Conservation (phyloP, 2,113 vertebrate species). For the Chrysochloris asiatica region DNA sequence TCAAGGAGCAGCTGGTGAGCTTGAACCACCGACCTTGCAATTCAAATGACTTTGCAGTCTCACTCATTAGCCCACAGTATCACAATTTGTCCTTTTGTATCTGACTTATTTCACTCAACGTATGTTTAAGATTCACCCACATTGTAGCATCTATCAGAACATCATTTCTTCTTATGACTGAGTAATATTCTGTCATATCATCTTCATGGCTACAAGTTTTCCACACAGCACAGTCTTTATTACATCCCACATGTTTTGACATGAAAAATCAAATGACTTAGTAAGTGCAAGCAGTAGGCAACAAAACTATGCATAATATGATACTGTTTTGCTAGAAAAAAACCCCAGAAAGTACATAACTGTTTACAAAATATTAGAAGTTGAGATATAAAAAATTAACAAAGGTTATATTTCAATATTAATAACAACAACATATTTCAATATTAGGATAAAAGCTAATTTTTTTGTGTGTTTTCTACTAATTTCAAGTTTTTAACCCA, state of each 20-base stretch:
- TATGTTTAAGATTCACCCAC: too few relatives aligned
- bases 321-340: background rate
- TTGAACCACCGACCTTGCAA: too few relatives aligned
- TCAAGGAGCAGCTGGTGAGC: too few relatives aligned
- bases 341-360: background rate
- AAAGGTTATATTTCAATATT: background rate
- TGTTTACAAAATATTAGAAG: background rate
- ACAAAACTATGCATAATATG: background rate
- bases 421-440: too few relatives aligned
- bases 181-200: background rate
- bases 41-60: too few relatives aligned
- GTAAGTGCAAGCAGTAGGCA: background rate
- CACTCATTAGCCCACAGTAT: too few relatives aligned
- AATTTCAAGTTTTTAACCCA: background rate
- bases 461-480: background rate
- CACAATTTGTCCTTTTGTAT: background rate
- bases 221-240: background rate
- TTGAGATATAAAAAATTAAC: background rate
- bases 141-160: too few relatives aligned
- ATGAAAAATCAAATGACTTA: constrained; percentile 21
- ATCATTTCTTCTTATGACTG: too few relatives aligned
- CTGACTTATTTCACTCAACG: background rate
- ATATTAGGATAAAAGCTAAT: background rate
- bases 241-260: too few relatives aligned
- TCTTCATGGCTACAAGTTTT: background rate